Conservation (phyloP, 2,113 vertebrate genomes). For the Ophiodon elongatus region DNA sequence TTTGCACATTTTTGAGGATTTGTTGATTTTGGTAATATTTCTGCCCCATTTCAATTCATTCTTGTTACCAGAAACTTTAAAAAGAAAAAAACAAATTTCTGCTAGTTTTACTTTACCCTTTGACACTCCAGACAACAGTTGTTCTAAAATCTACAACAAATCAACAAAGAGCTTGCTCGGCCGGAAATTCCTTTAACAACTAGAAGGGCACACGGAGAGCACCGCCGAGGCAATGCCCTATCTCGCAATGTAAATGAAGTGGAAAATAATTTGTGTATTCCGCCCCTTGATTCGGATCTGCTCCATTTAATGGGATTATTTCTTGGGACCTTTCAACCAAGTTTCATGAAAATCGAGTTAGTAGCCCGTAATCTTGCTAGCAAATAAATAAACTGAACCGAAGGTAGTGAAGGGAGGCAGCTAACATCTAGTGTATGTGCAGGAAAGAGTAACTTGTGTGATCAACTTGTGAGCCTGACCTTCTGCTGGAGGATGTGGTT, state of each 20-base stretch:
- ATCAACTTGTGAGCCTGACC: conserved; percentile 75
- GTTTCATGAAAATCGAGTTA: background rate
- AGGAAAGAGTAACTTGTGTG: conserved; percentile 1
- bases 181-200: background rate
- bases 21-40: background rate
- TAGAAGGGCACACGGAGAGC: background rate
- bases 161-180: background rate
- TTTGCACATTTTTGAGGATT: background rate
- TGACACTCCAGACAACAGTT: background rate
- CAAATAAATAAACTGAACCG: background rate
- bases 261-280: background rate
- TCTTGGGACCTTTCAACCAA: background rate
- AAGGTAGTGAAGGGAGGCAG: background rate
- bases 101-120: background rate
- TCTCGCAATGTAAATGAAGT: background rate
- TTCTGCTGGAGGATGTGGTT: conserved; percentile 90
- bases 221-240: background rate
- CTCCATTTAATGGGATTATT: background rate
- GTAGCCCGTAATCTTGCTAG: background rate
- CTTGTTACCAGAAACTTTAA: background rate
- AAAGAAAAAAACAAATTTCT: conserved; percentile 7
- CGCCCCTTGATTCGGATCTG: background rate
- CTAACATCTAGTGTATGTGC: background rate
- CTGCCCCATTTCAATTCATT: background rate
- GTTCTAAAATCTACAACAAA: conserved; percentile 1